Evolutionary conservation across 64 coral and sea anemone species (phyloP).

Genomic region (Actinia equina): DNA sequence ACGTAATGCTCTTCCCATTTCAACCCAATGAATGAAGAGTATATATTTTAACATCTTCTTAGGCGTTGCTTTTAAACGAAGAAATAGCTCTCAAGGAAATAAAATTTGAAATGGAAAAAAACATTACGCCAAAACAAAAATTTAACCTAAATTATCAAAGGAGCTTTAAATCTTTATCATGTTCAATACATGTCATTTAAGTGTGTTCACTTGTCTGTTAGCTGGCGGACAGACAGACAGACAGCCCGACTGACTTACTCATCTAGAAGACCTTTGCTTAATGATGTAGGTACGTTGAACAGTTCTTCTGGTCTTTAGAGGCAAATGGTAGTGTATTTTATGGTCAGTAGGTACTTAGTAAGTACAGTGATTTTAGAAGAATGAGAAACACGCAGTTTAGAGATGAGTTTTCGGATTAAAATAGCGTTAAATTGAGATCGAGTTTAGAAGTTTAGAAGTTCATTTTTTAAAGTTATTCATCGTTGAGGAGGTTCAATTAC

Average conservation of each 20-base stretch:
- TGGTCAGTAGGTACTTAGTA: neutral
- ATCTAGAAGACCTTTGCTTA: constrained; percentile 22
- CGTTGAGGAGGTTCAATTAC: too few relatives aligned
- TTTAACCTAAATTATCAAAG: neutral
- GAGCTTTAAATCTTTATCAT: neutral
- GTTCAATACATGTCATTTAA: neutral
- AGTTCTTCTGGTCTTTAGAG: constrained; percentile 28
- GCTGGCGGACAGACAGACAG: too few relatives aligned
- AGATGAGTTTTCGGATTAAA: neutral
- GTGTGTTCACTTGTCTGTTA: too few relatives aligned
- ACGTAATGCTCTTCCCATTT: too few relatives aligned
- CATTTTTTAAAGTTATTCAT: neutral
- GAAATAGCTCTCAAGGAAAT: neutral
- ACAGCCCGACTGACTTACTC: constrained; percentile 7
- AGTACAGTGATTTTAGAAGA: neutral
- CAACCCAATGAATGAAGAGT: too few relatives aligned
- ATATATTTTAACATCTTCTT: too few relatives aligned
- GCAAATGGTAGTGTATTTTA: constrained; percentile 11
- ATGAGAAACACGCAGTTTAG: neutral
- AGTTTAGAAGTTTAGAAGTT: neutral
- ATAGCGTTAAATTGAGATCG: neutral
- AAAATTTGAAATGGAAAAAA: neutral
- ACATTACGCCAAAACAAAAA: neutral
- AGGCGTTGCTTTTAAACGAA: neutral
- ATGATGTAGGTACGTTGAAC: constrained; percentile 21